These are phyloP conservation scores for Microchirus variegatus DNA, from an alignment of 2,797 vertebrate species.

Conservation along the genomic window DNA sequence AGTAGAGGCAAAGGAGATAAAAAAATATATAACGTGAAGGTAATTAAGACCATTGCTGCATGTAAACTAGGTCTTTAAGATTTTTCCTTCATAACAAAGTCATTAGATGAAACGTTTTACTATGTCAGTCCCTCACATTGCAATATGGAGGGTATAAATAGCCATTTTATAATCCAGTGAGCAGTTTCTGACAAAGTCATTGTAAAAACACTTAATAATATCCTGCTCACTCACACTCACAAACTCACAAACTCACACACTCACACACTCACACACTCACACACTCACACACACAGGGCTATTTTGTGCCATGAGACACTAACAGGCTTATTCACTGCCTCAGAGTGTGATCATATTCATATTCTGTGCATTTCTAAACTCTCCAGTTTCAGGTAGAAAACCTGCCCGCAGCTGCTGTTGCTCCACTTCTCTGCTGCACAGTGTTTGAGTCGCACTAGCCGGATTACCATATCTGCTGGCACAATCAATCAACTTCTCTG, in stretches of 20 bases:
- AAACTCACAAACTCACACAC: too few relatives aligned
- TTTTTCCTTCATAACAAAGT: constrained; percentile 19
- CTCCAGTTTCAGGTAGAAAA: constrained; percentile 42
- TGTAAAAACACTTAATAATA: too few relatives aligned
- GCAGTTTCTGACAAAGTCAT: background rate
- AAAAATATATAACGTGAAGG: too few relatives aligned
- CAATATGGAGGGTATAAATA: constrained; percentile 1
- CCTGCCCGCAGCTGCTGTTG: constrained; percentile 47
- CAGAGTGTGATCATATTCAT: constrained; percentile 37
- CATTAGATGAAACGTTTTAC: constrained; percentile 12
- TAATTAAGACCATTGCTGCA: background rate
- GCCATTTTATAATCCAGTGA: constrained; percentile 6
- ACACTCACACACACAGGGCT: too few relatives aligned
- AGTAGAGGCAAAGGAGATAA: too few relatives aligned
- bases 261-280: too few relatives aligned
- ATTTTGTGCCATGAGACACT: background rate
- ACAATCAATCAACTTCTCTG: constrained; percentile 67
- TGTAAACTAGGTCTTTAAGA: constrained; percentile 1
- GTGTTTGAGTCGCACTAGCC: constrained; percentile 34
- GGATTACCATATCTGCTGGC: constrained; percentile 59
- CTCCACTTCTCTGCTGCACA: constrained; percentile 45
- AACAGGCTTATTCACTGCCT: constrained; percentile 3
- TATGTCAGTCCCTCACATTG: background rate
- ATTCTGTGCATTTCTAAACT: constrained; percentile 17
- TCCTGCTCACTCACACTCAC: too few relatives aligned